Base-by-base conservation (phyloP, 2,113 vertebrate genomes). In the Sarotherodon lohbergeri region DNA sequence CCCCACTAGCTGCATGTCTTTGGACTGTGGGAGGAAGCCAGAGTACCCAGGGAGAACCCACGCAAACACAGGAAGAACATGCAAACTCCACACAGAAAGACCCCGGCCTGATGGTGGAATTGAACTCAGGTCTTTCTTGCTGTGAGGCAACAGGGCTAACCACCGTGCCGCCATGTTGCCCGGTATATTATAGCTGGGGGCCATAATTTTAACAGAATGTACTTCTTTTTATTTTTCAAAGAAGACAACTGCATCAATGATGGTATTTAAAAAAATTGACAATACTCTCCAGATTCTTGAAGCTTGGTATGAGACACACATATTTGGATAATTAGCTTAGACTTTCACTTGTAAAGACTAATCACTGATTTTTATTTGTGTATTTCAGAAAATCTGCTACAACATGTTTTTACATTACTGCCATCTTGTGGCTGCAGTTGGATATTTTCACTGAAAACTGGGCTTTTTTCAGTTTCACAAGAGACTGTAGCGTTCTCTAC, bases 21-120 rank as follows among this genome's bases (percentile, higher is more conserved):
- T 55, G n/a, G 52, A 55, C 52, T 12, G n/a, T 55, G 52, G n/a
- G 1, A 55, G 52, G n/a, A 55, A 55, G 52, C 52, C 3, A 22
- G n/a, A 55, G 2, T 55, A 54, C 5, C 52, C 1, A 54, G 52
- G 3, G 52, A 22, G 19, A 22, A 22, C 5, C 52, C n/a, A 55
- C 2, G 1, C n/a, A 6, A 54, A 54, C 52, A 54, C 5, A 52
- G 17, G 50, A 10, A 52, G 50, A n/a, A 52, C 50, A 54, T 54
- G 19, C 9, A 54, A 22, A 54, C 52, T 54, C 2, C n/a, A 54
- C 52, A 54, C 52, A 55, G n/a, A 55, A 54, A 54, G 52, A 54
- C 52, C 4, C 0, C 3, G 0, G 3, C 0, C 52, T 54, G 52
- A 54, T 22, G 52, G 52, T 55, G n/a, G 5, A 55, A 55, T 12